Conservation (phyloP, 2,797 vertebrate species). For the Trichosurus vulpecula region DNA sequence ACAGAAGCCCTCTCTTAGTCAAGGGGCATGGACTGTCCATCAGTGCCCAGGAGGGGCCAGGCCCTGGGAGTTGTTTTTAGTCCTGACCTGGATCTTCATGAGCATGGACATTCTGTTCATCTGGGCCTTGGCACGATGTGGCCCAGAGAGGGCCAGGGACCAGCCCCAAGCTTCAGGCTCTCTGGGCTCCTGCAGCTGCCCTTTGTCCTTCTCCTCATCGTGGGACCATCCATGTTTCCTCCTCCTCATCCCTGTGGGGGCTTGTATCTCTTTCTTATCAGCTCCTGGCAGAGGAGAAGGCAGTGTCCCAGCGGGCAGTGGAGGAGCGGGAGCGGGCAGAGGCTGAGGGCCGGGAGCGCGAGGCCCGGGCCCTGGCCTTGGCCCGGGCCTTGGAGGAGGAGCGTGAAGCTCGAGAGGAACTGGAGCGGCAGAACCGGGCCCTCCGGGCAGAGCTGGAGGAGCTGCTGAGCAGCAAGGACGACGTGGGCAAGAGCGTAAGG, state of each 20-base stretch:
- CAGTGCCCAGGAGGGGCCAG: not conserved
- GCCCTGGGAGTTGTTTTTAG: not conserved
- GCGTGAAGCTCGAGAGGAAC: slow-evolving; percentile 89
- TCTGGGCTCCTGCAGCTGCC: slow-evolving; percentile 77
- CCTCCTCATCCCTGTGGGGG: not conserved
- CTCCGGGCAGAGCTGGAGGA: slow-evolving; percentile 93
- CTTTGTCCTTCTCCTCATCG: not conserved
- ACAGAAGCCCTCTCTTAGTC: not conserved
- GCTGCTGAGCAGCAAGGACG: slow-evolving; percentile 94
- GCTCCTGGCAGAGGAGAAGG: slow-evolving; percentile 93
- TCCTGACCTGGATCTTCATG: not conserved
- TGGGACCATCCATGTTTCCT: not conserved
- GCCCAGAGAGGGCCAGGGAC: not conserved
- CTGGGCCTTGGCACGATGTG: not conserved
- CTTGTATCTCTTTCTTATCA: slow-evolving; percentile 20
- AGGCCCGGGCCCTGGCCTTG: slow-evolving; percentile 90
- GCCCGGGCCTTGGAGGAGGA: slow-evolving; percentile 90
- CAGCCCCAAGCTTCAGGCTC: not conserved
- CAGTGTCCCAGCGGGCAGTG: slow-evolving; percentile 88
- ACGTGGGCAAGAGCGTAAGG: slow-evolving; percentile 93
- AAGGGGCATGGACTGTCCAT: not conserved
- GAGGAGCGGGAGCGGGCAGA: slow-evolving; percentile 93
- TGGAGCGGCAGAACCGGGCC: slow-evolving; percentile 92
- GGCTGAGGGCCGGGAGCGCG: slow-evolving; percentile 93
- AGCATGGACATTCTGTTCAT: not conserved